Percentiles rank a stretch among this genome's conserved stretches.
Conservation (phyloP, 2,888 invertebrate genomes). For the Apamea epomidion region DNA sequence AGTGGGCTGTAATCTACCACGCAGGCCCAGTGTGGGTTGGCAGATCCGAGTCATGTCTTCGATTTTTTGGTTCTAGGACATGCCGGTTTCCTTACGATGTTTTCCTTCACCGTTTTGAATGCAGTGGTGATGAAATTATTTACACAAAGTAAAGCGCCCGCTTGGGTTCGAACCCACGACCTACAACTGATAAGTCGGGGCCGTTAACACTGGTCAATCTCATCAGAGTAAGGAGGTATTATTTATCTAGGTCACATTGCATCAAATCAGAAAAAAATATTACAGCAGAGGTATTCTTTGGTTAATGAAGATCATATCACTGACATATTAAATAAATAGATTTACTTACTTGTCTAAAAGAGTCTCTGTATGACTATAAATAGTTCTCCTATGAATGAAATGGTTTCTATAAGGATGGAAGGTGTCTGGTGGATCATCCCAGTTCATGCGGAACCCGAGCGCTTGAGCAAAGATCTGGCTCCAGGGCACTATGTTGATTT, state of each 20-base stretch:
- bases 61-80: no score
- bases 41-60: no score
- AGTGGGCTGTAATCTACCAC: no score
- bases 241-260: background rate
- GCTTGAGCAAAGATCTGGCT: constrained; percentile 93
- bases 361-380: constrained; percentile 90
- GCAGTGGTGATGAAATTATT: no score
- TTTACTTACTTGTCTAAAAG: constrained; percentile 89
- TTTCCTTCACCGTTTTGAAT: no score
- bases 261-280: background rate
- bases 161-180: no score
- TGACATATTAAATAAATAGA: background rate
- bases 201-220: no score
- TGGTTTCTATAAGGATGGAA: constrained; percentile 83
- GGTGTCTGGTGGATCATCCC: constrained; percentile 91
- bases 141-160: no score
- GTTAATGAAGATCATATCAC: background rate
- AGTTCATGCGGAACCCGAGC: constrained; percentile 93
- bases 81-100: no score
- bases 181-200: no score
- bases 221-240: background rate
- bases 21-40: no score
- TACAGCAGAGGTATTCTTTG: background rate
- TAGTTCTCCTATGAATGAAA: constrained; percentile 91
- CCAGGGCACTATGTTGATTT: constrained; percentile 92